Conservation (phyloP, 2,888 invertebrate species). For the Nephrotoma appendiculata region DNA sequence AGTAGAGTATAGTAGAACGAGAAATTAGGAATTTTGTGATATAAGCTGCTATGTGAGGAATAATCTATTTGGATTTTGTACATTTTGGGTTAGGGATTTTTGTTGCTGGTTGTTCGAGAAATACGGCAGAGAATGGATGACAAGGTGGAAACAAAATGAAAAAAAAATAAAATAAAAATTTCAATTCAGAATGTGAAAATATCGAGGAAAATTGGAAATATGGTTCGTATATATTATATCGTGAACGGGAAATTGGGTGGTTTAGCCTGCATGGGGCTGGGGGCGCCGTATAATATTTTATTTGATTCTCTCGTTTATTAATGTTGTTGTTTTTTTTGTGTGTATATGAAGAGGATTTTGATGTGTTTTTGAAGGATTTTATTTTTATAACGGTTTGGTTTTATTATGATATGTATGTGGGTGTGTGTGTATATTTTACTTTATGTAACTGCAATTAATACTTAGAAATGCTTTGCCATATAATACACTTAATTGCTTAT, state of each 20-base stretch:
- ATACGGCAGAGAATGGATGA: background rate
- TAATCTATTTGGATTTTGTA: background rate
- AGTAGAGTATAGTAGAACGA: background rate
- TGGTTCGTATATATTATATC: background rate
- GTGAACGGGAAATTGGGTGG: background rate
- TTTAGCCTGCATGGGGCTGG: background rate
- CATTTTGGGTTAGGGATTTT: background rate
- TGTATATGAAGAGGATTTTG: background rate
- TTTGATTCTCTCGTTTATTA: background rate
- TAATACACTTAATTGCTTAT: background rate
- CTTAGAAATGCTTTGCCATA: background rate
- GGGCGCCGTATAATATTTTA: background rate
- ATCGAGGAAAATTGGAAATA: background rate
- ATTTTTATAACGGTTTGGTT: background rate
- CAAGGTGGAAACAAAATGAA: background rate
- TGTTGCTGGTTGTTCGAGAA: background rate
- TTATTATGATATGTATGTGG: background rate
- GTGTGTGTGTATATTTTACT: background rate
- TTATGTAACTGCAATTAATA: background rate
- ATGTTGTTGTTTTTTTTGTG: background rate
- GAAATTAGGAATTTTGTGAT: background rate
- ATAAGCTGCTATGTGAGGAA: background rate
- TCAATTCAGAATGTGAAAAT: background rate
- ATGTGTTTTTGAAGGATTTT: background rate
- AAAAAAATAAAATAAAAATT: background rate